phyloP scores from a whole-genome alignment of 2,113 vertebrate genomes.

The Zosterops lateralis region DNA sequence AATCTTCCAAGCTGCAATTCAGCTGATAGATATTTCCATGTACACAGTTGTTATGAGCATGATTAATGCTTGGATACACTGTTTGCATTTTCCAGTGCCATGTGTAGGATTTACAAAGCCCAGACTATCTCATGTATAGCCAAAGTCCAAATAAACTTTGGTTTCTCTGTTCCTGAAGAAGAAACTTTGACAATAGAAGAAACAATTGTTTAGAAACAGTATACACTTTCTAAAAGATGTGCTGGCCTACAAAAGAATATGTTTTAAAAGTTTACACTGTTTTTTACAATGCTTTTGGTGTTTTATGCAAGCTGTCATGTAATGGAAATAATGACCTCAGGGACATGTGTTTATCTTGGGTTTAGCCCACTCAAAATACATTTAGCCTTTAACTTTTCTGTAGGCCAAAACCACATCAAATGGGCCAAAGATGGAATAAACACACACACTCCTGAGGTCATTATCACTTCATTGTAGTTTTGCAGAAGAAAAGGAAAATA shows the following conservation, averaged over 20 bases:
- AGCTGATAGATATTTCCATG: not conserved
- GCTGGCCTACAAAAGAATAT: not conserved
- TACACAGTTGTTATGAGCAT: not conserved
- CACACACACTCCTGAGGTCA: conserved; percentile 60
- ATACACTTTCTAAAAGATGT: conserved; percentile 47
- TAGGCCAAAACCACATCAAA: conserved; percentile 71
- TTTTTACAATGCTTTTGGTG: conserved; percentile 72
- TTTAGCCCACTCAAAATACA: conserved; percentile 71
- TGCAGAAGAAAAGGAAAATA: conserved; percentile 62
- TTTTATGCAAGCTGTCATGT: conserved; percentile 69
- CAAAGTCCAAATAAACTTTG: conserved; percentile 43
- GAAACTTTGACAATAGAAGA: conserved; percentile 53
- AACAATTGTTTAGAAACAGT: conserved; percentile 58
- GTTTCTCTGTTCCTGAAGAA: conserved; percentile 1
- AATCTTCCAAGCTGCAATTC: not conserved
- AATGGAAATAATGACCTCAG: conserved; percentile 72
- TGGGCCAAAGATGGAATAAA: conserved; percentile 66
- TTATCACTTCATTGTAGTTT: conserved; percentile 69
- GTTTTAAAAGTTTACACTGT: conserved; percentile 50
- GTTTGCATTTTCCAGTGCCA: conserved; percentile 32
- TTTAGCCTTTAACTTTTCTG: conserved; percentile 68
- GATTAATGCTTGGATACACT: conserved; percentile 14
- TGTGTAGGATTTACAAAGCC: conserved; percentile 32
- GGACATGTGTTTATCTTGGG: conserved; percentile 69
- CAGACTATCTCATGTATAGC: not conserved